Evolutionary conservation across 2,113 vertebrate species (phyloP).

Genomic region (Oxygymnocypris stewartii): DNA sequence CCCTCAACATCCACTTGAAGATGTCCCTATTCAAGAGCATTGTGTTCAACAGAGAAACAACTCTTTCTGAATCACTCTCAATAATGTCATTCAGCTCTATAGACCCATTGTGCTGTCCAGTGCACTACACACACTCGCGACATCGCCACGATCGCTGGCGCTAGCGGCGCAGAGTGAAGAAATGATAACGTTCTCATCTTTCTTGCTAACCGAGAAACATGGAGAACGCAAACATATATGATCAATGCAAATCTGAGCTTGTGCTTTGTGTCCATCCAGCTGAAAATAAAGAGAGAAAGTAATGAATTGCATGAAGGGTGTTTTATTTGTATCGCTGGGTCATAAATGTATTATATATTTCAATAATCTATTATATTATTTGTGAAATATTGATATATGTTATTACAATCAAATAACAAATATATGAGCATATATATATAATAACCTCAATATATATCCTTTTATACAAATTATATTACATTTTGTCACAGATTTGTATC

Average conservation of each 20-base stretch:
- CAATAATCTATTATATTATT: background rate
- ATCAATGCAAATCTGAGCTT: background rate
- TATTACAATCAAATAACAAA: too few species aligned
- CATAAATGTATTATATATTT: background rate
- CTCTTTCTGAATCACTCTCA: slow-evolving; percentile 72
- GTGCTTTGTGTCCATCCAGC: background rate
- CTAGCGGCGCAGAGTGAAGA: slow-evolving; percentile 48
- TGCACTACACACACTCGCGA: slow-evolving; percentile 61
- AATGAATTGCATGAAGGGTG: background rate
- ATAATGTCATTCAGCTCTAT: slow-evolving; percentile 75
- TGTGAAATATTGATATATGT: too few species aligned
- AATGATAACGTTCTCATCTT: slow-evolving; percentile 13
- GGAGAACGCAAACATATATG: background rate
- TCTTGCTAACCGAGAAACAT: background rate
- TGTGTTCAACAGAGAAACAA: slow-evolving; percentile 59
- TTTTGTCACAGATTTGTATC: too few species aligned
- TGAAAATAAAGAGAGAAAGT: background rate
- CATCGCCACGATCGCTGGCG: slow-evolving; percentile 71
- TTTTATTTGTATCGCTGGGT: background rate
- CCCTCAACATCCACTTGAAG: slow-evolving; percentile 60
- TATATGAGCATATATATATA: background rate
- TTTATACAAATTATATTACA: too few species aligned
- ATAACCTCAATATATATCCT: too few species aligned
- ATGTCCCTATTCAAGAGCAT: slow-evolving; percentile 57
- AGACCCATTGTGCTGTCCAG: slow-evolving; percentile 69